phyloP scores from a whole-genome alignment of 1,140 invertebrate genomes.

The Sarcophaga peregrina region DNA sequence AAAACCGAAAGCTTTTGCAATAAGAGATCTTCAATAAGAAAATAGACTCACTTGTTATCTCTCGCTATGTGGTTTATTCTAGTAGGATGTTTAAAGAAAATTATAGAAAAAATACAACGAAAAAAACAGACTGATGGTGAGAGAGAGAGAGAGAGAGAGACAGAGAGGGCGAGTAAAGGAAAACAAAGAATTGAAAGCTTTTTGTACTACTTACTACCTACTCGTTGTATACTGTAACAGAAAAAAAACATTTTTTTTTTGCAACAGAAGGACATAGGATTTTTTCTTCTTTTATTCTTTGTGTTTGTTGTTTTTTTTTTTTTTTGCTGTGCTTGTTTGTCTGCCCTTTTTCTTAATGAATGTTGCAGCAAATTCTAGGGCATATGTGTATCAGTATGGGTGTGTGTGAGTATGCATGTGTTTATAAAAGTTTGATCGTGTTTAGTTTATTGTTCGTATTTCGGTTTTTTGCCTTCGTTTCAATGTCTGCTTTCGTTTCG shows the following conservation, averaged over 20 bases:
- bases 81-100: not conserved
- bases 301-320: not conserved
- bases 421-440: not conserved
- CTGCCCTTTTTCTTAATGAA: conserved; percentile 5
- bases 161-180: too few relatives aligned
- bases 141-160: not conserved
- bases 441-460: conserved; percentile 22
- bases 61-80: not conserved
- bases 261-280: not conserved
- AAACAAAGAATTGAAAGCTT: not conserved
- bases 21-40: not conserved
- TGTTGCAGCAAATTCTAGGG: not conserved
- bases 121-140: not conserved
- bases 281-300: not conserved
- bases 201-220: not conserved
- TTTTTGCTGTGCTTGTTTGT: not conserved
- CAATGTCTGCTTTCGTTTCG: not conserved
- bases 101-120: not conserved
- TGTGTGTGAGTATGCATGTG: not conserved
- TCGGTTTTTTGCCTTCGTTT: not conserved
- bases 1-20: not conserved
- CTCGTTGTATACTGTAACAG: not conserved
- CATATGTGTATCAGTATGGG: not conserved
- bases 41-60: not conserved
- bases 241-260: too few relatives aligned